These are phyloP conservation scores for Grantiella picta DNA, from an alignment of 2,113 vertebrate genomes.

Conservation along the genomic window DNA sequence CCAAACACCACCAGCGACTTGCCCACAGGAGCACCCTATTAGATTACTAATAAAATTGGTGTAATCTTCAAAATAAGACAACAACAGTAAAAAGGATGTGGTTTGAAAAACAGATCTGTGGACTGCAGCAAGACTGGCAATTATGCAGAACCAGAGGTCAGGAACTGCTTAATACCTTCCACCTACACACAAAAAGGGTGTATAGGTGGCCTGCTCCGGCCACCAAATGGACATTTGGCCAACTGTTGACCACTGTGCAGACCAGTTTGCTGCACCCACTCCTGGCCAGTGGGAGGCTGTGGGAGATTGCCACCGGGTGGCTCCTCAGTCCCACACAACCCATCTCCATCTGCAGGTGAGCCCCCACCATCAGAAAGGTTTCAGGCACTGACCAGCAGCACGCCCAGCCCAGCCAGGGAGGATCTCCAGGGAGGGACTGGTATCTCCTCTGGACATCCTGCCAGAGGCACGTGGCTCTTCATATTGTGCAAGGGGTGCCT, in stretches of 20 bases:
- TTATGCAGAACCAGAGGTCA: neutral
- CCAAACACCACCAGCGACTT: neutral
- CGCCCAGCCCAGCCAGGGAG: neutral
- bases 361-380: neutral
- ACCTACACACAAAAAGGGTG: neutral
- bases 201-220: fast-evolving
- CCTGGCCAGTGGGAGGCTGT: neutral
- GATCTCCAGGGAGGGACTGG: neutral
- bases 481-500: neutral
- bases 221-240: neutral
- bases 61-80: slow-evolving; percentile 2
- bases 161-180: neutral
- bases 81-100: neutral
- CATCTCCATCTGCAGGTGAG: neutral
- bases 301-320: neutral
- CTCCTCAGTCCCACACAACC: neutral
- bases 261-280: neutral
- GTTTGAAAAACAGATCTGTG: neutral
- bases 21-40: neutral
- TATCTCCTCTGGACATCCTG: neutral
- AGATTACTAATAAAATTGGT: neutral
- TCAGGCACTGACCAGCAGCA: neutral
- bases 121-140: neutral
- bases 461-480: neutral
- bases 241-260: neutral